phyloP scores from a whole-genome alignment of 2,888 invertebrate species.

The Eristalis arbustorum region DNA sequence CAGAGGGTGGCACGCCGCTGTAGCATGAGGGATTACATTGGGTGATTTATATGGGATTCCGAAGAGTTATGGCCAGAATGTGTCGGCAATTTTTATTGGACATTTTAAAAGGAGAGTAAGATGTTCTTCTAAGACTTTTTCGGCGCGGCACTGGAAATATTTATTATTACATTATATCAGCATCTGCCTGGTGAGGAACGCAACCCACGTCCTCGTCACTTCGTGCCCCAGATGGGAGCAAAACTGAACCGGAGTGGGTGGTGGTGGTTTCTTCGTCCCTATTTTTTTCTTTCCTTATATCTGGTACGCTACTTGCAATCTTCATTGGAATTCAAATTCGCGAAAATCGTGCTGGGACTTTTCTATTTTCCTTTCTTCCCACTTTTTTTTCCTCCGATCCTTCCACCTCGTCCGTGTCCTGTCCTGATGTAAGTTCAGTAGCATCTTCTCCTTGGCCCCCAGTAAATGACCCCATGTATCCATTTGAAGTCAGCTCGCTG shows the following conservation, averaged over 20 bases:
- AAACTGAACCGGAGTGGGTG: neutral
- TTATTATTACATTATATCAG: conserved; percentile 70
- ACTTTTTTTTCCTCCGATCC: neutral
- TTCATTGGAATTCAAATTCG: conserved; percentile 44
- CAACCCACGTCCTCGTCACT: conserved; percentile 32
- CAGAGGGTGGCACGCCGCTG: conserved; percentile 74
- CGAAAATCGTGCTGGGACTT: conserved; percentile 35
- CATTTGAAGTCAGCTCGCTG: neutral
- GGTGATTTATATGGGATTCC: conserved; percentile 81
- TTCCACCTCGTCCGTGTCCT: conserved; percentile 17
- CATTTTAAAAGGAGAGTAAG: conserved; percentile 81
- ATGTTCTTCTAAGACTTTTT: conserved; percentile 76
- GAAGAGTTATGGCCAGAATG: conserved; percentile 81
- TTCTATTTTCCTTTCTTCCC: neutral
- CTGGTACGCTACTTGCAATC: neutral
- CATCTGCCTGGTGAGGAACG: conserved; percentile 48
- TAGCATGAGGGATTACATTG: conserved; percentile 81
- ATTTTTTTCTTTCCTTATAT: neutral
- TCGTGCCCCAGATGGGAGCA: conserved; percentile 35
- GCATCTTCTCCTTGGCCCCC: neutral
- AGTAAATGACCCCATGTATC: conserved; percentile 33
- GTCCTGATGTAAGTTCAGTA: conserved; percentile 2
- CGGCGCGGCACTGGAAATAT: conserved; percentile 72
- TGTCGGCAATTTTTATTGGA: conserved; percentile 81
- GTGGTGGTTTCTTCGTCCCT: neutral